These are phyloP conservation scores for Eupithecia tripunctaria DNA, from an alignment of 2,888 invertebrate species.

Conservation along the genomic window DNA sequence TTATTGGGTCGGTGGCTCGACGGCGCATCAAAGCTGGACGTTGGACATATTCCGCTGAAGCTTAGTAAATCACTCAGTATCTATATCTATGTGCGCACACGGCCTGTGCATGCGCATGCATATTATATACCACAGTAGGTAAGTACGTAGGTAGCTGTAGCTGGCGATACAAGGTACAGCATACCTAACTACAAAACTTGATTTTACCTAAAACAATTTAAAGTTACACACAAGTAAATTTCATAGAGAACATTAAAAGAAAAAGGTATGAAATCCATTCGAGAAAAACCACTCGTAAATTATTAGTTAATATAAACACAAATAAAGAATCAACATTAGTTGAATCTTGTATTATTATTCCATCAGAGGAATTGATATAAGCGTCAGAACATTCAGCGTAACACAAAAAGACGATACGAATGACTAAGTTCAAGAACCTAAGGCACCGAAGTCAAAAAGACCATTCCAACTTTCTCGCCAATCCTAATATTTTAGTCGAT, in stretches of 20 bases:
- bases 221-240: background rate
- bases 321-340: background rate
- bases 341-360: background rate
- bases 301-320: background rate
- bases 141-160: background rate
- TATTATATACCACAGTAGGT: background rate
- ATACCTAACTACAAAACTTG: background rate
- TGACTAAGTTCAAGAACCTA: constrained; percentile 28
- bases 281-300: background rate
- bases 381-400: background rate
- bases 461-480: constrained; percentile 41
- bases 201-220: background rate
- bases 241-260: background rate
- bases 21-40: constrained; percentile 59
- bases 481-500: constrained; percentile 39
- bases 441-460: constrained; percentile 30
- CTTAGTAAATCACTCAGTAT: constrained; percentile 72
- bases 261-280: background rate
- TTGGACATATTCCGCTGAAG: constrained; percentile 66
- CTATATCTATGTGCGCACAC: constrained; percentile 52
- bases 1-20: constrained; percentile 70
- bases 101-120: background rate
- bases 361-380: background rate
- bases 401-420: constrained; percentile 12
- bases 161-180: background rate